Evolutionary conservation across 2,113 vertebrate species (phyloP).

Genomic region (Oceanodroma tethys): DNA sequence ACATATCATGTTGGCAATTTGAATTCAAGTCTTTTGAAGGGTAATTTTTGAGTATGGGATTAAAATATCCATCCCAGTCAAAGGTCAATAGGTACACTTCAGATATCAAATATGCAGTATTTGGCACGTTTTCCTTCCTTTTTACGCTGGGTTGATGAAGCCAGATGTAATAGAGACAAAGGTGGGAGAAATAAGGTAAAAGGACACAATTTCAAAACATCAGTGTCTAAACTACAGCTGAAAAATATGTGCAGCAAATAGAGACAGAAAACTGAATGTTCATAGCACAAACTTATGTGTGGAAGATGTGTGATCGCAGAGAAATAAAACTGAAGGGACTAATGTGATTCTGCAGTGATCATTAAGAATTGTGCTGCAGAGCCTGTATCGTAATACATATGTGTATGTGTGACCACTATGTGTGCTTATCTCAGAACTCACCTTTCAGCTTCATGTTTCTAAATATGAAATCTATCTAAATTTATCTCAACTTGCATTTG

Average conservation of each 20-base stretch:
- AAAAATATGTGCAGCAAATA: neutral
- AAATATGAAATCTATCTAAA: no score
- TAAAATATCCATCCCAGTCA: conserved; percentile 61
- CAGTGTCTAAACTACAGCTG: neutral
- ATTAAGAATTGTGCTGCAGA: neutral
- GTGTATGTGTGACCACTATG: neutral
- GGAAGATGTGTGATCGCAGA: neutral
- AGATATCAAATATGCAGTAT: neutral
- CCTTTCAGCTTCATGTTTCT: neutral
- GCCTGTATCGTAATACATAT: neutral
- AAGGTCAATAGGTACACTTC: conserved; percentile 52
- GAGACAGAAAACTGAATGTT: neutral
- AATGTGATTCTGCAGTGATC: neutral
- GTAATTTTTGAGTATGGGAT: conserved; percentile 55
- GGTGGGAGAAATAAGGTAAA: neutral
- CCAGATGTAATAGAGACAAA: neutral
- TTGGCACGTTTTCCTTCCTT: conserved; percentile 2
- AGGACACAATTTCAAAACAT: neutral
- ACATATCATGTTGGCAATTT: conserved; percentile 50
- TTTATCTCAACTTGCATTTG: neutral
- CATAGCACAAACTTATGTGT: neutral
- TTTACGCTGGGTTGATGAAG: neutral
- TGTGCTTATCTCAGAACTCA: neutral
- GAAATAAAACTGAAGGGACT: neutral
- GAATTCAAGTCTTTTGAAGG: conserved; percentile 56